A percentile compares a stretch with the other conserved stretches of the same genome.
These are phyloP conservation scores for Nephila pilipes DNA, from an alignment of 1,140 invertebrate species.

Conservation along the genomic window DNA sequence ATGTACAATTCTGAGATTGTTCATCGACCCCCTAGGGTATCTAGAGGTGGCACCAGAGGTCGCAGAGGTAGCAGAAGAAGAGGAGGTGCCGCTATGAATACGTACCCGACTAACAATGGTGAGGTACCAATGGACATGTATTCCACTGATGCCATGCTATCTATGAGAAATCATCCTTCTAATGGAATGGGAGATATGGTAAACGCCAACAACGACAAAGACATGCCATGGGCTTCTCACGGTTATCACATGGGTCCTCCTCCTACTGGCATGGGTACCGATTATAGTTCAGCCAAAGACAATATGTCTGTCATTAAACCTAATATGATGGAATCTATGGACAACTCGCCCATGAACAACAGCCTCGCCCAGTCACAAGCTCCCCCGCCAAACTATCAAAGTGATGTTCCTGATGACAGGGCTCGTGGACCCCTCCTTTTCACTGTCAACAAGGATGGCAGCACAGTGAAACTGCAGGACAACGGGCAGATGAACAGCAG, in stretches of 20 bases:
- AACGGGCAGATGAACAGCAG: background rate
- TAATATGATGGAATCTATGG: constrained; percentile 73
- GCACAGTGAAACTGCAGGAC: constrained; percentile 67
- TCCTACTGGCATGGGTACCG: constrained; percentile 23
- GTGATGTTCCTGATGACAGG: constrained; percentile 71
- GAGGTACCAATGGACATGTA: constrained; percentile 75
- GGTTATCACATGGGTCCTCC: constrained; percentile 71
- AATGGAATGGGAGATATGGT: constrained; percentile 70
- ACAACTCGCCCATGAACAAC: constrained; percentile 63
- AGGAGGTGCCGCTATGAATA: background rate
- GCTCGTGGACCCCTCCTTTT: constrained; percentile 64
- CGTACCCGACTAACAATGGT: constrained; percentile 62
- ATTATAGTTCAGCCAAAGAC: constrained; percentile 61
- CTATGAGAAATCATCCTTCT: constrained; percentile 67
- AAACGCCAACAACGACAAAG: constrained; percentile 39
- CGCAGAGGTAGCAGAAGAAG: constrained; percentile 63
- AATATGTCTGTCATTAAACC: constrained; percentile 73
- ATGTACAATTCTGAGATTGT: constrained; percentile 73
- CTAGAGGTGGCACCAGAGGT: constrained; percentile 62
- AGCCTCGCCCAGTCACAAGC: constrained; percentile 42
- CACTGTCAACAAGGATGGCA: constrained; percentile 74
- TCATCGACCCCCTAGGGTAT: constrained; percentile 61
- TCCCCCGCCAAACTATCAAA: constrained; percentile 53
- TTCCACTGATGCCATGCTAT: constrained; percentile 60
- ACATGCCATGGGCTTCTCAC: constrained; percentile 64